Evolutionary conservation across 2,113 vertebrate species (phyloP), one percentile per base, ranked within the genome.

Genomic region (Melozone crissalis): DNA sequence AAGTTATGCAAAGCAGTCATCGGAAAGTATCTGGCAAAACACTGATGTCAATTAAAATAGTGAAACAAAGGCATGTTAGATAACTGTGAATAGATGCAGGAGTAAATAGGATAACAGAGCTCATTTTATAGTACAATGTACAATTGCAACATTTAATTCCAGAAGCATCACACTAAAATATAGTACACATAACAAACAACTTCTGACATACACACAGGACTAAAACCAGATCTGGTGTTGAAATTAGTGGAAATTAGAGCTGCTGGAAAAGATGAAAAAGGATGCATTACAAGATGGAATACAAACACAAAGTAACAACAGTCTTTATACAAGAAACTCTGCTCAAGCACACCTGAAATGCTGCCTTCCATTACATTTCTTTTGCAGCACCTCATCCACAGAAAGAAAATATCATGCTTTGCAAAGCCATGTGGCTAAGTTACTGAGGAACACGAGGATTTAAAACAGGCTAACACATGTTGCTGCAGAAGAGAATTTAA

Each of bases 161-260:
- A 59, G 77, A 83, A 94, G 54, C n/a, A 86, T 78, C 26, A 66
- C 67, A 63, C n/a, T 71, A 82, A 94, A 91, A 85, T 51, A 80
- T 5, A 75, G 28, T 17, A 84, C 71, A 67, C 37, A 90, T 88
- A 90, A 80, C 18, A 4, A 95, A 83, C 46, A 13, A 57, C 46
- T 78, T 74, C 82, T 84, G 88, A 86, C 73, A 78, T 9, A 31
- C 7, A 75, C 31, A 33, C 28, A 28, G 71, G 73, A 88, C 76
- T 72, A 15, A 75, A 92, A 90, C 49, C 39, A 85, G 43, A 73
- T 68, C n/a, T 81, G 85, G 87, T 68, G 46, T 17, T 74, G 78
- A 96, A 97, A 43, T 43, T 75, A 76, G 21, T 52, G 52, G 82
- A 90, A 90, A 80, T 67, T 14, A 90, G 71, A 82, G 57, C 43